phyloP scores from a whole-genome alignment of 2,888 invertebrate genomes.

The Hesperia comma region DNA sequence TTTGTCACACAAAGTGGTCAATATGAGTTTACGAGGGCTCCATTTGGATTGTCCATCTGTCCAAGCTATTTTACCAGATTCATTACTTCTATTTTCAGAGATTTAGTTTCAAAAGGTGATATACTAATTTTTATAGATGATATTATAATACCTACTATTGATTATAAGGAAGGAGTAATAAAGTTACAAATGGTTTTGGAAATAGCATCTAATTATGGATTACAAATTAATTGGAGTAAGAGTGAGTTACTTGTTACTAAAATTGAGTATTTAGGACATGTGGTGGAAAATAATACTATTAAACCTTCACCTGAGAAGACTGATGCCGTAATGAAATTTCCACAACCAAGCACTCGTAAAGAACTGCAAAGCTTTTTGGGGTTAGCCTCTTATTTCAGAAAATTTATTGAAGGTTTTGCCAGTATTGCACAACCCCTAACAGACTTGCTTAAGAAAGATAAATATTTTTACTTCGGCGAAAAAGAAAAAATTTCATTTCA shows the following conservation, averaged over 20 bases:
- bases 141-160: conserved; percentile 20
- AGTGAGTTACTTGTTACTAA: conserved; percentile 14
- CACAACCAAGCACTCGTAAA: conserved; percentile 19
- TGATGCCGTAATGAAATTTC: conserved; percentile 24
- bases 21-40: too few relatives aligned
- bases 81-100: too few relatives aligned
- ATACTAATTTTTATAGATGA: conserved; percentile 27
- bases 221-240: conserved; percentile 15
- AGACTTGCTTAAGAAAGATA: conserved; percentile 29
- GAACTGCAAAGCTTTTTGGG: conserved; percentile 32
- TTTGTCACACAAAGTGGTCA: too few relatives aligned
- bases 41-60: too few relatives aligned
- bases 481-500: conserved; percentile 17
- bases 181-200: background rate
- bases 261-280: conserved; percentile 30
- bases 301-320: conserved; percentile 22
- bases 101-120: conserved; percentile 14
- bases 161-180: background rate
- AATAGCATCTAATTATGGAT: conserved; percentile 6
- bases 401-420: conserved; percentile 30
- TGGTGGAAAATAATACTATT: conserved; percentile 11
- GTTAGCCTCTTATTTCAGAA: conserved; percentile 31
- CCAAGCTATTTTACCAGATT: too few relatives aligned
- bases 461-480: conserved; percentile 20
- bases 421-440: conserved; percentile 28